These are phyloP conservation scores for Xestobium rufovillosum DNA, from an alignment of 2,888 invertebrate genomes.

Conservation along the genomic window DNA sequence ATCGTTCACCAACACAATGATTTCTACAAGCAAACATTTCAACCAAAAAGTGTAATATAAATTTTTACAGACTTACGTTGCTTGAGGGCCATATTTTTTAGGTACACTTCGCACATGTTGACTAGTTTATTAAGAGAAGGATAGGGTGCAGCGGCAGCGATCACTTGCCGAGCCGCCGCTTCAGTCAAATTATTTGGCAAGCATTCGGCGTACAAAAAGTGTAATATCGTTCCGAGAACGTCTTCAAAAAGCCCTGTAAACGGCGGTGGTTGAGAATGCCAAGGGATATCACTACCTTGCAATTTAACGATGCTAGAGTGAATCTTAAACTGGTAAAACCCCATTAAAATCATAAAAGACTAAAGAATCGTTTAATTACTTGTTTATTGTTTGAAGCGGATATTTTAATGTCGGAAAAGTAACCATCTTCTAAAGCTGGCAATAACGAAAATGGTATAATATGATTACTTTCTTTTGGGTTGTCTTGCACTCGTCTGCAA, in stretches of 20 bases:
- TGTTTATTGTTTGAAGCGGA: slow-evolving; percentile 47
- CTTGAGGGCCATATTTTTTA: slow-evolving; percentile 55
- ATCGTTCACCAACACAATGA: slow-evolving; percentile 54
- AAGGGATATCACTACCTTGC: slow-evolving; percentile 51
- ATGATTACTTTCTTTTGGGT: slow-evolving; percentile 41
- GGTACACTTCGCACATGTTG: slow-evolving; percentile 52
- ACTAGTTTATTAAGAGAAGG: slow-evolving; percentile 50
- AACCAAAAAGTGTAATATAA: neutral
- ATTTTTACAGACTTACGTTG: slow-evolving; percentile 49
- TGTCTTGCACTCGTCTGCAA: slow-evolving; percentile 50
- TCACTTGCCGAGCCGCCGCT: slow-evolving; percentile 50
- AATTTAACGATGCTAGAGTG: slow-evolving; percentile 53
- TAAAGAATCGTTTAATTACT: no score
- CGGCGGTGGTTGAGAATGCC: slow-evolving; percentile 48
- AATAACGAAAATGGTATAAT: slow-evolving; percentile 55
- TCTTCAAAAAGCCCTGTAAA: slow-evolving; percentile 52
- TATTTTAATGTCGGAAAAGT: slow-evolving; percentile 55
- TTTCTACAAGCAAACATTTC: slow-evolving; percentile 44
- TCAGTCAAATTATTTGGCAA: slow-evolving; percentile 53
- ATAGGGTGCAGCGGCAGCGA: slow-evolving; percentile 47
- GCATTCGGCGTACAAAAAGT: slow-evolving; percentile 59
- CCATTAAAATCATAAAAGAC: slow-evolving; percentile 23
- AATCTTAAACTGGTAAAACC: slow-evolving; percentile 43
- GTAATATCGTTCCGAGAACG: slow-evolving; percentile 53
- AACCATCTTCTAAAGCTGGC: slow-evolving; percentile 58